A percentile compares a stretch with the other conserved stretches of the same genome.
phyloP scores from a whole-genome alignment of 2,797 vertebrate species.

The Nannoperca australis region DNA sequence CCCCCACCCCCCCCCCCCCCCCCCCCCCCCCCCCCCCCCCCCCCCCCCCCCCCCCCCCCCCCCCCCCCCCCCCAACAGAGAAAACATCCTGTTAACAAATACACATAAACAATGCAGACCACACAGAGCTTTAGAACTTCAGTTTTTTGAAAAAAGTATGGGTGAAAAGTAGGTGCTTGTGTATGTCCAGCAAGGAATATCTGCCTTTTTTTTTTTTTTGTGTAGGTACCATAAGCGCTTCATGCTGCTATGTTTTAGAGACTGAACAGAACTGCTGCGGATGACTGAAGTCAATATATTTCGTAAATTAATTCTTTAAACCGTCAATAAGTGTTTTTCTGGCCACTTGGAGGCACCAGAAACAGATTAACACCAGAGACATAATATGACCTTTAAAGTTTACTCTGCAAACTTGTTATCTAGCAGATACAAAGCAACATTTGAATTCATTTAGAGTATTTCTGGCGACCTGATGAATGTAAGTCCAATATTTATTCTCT shows the following conservation, averaged over 20 bases:
- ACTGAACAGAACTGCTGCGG: background rate
- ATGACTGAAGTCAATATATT: too few species aligned
- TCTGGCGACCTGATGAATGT: background rate
- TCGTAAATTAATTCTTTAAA: too few species aligned
- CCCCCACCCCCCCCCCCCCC: too few species aligned
- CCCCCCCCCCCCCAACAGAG: too few species aligned
- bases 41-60: too few species aligned
- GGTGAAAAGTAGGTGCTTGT: conserved; percentile 4
- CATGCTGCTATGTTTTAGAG: background rate
- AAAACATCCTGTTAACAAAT: conserved; percentile 5
- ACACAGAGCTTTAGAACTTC: conserved; percentile 30
- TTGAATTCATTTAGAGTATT: background rate
- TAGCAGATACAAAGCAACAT: background rate
- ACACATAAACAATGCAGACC: background rate
- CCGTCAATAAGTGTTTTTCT: too few species aligned
- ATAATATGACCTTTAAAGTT: background rate
- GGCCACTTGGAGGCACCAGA: background rate
- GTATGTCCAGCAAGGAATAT: background rate
- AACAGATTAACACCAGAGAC: background rate
- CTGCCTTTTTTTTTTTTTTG: background rate
- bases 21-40: too few species aligned
- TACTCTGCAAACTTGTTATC: background rate
- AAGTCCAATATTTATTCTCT: background rate
- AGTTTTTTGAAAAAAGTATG: conserved; percentile 27
- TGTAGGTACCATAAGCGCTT: background rate